These are phyloP conservation scores for Remorina albescens DNA, from an alignment of 2,797 vertebrate genomes.

Conservation along the genomic window DNA sequence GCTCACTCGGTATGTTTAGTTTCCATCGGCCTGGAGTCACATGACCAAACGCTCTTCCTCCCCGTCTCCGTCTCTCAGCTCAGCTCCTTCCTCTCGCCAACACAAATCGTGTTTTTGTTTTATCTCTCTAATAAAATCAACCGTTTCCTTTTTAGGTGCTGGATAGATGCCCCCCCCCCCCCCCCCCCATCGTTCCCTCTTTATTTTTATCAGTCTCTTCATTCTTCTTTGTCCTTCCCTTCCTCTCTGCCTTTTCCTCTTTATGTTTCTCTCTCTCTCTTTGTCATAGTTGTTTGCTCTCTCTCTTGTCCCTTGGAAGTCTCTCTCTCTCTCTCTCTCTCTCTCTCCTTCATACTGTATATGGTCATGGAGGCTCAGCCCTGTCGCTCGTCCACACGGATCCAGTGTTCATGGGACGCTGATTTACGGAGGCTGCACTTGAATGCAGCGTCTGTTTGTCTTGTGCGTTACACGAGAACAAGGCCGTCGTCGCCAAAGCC, in stretches of 20 bases:
- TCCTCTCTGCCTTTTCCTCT: not conserved
- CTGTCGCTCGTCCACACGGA: conserved; percentile 4
- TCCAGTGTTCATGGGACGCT: not conserved
- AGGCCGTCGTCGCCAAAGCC: too few relatives aligned
- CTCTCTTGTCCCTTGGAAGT: not conserved
- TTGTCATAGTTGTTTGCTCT: not conserved
- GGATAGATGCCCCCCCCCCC: conserved; percentile 11
- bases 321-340: not conserved
- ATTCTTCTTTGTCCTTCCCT: too few relatives aligned
- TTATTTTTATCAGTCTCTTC: not conserved
- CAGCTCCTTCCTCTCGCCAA: not conserved
- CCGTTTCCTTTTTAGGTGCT: conserved; percentile 61
- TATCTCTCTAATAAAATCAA: conserved; percentile 24
- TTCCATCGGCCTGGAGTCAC: not conserved
- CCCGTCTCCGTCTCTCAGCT: not conserved
- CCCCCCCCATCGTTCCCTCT: too few relatives aligned
- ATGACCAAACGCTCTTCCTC: not conserved
- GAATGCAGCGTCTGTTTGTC: not conserved
- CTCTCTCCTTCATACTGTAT: conserved; percentile 55
- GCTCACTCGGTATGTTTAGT: not conserved
- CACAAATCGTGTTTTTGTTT: too few relatives aligned
- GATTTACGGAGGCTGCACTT: conserved; percentile 15
- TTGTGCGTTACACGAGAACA: not conserved
- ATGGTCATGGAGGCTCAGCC: conserved; percentile 65
- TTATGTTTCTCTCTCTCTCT: not conserved